These are phyloP conservation scores for Drosophila pachea DNA, from an alignment of 1,140 invertebrate species.

Conservation along the genomic window DNA sequence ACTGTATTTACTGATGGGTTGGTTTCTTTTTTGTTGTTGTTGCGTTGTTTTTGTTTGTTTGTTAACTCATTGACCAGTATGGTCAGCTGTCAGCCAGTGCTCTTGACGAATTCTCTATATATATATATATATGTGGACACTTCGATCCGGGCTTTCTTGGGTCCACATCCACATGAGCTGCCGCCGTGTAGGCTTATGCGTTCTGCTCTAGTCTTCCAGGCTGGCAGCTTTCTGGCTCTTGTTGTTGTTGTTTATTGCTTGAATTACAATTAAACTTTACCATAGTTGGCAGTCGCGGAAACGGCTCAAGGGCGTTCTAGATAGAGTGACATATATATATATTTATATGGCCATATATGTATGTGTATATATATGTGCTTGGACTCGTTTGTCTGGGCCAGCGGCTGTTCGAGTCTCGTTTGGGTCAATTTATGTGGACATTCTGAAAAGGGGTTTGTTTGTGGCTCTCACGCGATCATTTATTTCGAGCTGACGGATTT, in stretches of 20 bases:
- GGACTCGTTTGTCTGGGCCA: slow-evolving; percentile 17
- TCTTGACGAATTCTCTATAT: not conserved
- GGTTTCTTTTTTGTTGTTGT: not conserved
- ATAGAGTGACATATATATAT: slow-evolving; percentile 14
- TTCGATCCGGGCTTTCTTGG: slow-evolving; percentile 27
- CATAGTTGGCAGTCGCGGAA: slow-evolving; percentile 68
- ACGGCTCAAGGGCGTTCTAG: slow-evolving; percentile 60
- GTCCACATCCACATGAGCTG: slow-evolving; percentile 8
- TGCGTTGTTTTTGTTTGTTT: slow-evolving; percentile 1
- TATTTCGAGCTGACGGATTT: slow-evolving; percentile 24
- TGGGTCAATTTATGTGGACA: slow-evolving; percentile 62
- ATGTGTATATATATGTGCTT: too few species aligned
- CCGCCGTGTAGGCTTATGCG: slow-evolving; percentile 34
- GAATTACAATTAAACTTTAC: slow-evolving; percentile 64
- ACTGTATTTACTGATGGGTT: slow-evolving; percentile 21
- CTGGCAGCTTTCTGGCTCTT: slow-evolving; percentile 15
- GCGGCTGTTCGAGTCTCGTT: slow-evolving; percentile 12
- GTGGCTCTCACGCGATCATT: not conserved
- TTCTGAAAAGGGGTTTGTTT: slow-evolving; percentile 40
- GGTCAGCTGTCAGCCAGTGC: slow-evolving; percentile 34
- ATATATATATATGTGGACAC: not conserved
- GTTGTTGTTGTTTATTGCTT: slow-evolving; percentile 49
- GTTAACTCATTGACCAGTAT: slow-evolving; percentile 33
- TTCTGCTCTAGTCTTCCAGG: slow-evolving; percentile 27
- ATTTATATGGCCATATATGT: slow-evolving; percentile 10